Evolutionary conservation across 2,888 invertebrate species (phyloP).

Genomic region (Rhagophthalmus giganteus): DNA sequence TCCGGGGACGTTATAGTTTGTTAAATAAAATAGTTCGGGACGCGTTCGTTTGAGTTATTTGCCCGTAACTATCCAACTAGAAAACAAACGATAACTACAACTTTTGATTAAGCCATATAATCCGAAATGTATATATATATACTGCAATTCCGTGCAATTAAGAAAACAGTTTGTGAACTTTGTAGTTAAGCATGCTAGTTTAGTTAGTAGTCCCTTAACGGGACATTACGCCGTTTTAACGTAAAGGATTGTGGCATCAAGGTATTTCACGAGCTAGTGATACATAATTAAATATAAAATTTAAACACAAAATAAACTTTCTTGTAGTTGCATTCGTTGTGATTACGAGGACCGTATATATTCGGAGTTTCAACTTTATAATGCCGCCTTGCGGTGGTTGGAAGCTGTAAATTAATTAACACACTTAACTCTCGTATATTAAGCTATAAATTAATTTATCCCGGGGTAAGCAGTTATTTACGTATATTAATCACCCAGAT

Average conservation of each 20-base stretch:
- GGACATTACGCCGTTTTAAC: no score
- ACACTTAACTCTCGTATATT: conserved; percentile 36
- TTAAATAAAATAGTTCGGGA: no score
- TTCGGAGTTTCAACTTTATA: conserved; percentile 21
- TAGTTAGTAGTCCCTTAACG: no score
- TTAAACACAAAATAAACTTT: conserved; percentile 8
- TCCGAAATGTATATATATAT: no score
- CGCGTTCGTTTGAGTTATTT: no score
- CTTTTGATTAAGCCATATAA: no score
- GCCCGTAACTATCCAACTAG: no score
- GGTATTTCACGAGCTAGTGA: conserved; percentile 4
- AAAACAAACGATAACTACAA: no score
- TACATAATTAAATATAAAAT: conserved; percentile 15
- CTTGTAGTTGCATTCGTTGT: conserved; percentile 14
- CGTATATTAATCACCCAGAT: conserved; percentile 38
- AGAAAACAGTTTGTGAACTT: no score
- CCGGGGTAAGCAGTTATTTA: conserved; percentile 38
- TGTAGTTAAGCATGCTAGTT: no score
- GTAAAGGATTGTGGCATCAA: conserved; percentile 1
- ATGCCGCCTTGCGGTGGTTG: conserved; percentile 21
- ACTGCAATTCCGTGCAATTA: no score
- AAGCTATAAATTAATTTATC: conserved; percentile 40
- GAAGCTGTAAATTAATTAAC: conserved; percentile 38
- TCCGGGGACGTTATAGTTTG: no score
- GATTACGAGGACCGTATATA: conserved; percentile 13